Conservation (phyloP, 2,113 vertebrate genomes). For the Heptranchias perlo region DNA sequence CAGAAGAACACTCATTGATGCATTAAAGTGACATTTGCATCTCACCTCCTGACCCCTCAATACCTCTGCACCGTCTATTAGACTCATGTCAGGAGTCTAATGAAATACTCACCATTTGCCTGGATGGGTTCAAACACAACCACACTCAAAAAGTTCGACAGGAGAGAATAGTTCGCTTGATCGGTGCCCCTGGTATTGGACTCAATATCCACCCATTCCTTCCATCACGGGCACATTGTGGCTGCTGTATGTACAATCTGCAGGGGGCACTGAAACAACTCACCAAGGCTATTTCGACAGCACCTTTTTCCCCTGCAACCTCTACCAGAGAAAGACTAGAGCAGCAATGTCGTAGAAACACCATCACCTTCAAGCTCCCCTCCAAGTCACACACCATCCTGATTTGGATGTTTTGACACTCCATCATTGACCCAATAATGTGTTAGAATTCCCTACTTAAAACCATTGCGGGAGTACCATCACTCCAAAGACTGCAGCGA, state of each 20-base stretch:
- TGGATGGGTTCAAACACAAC: neutral
- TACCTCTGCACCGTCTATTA: neutral
- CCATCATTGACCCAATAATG: neutral
- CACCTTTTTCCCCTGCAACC: neutral
- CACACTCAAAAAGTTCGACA: neutral
- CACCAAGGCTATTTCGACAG: neutral
- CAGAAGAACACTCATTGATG: neutral
- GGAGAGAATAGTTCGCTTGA: neutral
- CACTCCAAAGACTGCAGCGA: neutral
- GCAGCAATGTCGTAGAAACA: neutral
- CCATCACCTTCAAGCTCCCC: neutral
- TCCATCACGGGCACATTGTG: neutral
- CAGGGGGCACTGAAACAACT: neutral
- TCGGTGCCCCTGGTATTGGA: too few species aligned
- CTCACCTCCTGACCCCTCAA: neutral
- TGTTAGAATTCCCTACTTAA: neutral
- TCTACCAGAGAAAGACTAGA: neutral
- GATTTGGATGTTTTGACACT: neutral
- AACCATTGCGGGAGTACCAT: neutral
- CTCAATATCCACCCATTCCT: neutral
- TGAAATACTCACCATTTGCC: neutral
- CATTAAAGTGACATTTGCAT: neutral
- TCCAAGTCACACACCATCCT: neutral
- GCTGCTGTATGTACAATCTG: neutral
- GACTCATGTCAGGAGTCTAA: neutral